Conservation (phyloP, 2,113 vertebrate species). For the Pandion haliaetus region DNA sequence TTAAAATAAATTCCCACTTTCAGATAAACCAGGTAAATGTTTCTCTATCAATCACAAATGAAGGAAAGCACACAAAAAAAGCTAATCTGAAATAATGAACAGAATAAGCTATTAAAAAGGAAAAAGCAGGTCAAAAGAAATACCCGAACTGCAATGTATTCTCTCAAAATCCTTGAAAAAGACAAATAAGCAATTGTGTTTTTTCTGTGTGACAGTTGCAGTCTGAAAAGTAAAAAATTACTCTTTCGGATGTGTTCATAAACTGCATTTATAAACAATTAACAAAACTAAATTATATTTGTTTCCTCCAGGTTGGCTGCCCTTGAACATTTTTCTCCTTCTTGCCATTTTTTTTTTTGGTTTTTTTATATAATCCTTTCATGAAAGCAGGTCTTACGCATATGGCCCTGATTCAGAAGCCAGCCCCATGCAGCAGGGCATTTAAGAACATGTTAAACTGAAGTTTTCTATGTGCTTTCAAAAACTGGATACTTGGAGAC, state of each 20-base stretch:
- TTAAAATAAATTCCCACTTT: neutral
- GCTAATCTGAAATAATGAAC: neutral
- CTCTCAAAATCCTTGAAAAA: neutral
- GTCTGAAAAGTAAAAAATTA: constrained; percentile 8
- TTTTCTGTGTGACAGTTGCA: neutral
- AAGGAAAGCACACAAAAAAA: neutral
- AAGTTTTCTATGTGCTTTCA: neutral
- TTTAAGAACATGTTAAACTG: neutral
- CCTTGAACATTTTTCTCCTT: constrained; percentile 16
- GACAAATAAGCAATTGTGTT: constrained; percentile 20
- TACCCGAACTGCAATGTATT: neutral
- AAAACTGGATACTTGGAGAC: constrained; percentile 6
- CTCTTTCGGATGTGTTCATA: neutral
- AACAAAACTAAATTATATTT: neutral
- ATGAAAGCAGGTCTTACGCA: constrained; percentile 8
- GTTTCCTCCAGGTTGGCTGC: constrained; percentile 34
- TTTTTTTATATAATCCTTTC: neutral
- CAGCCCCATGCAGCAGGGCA: neutral
- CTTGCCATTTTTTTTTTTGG: neutral
- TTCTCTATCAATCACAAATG: neutral
- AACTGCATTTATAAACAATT: constrained; percentile 36
- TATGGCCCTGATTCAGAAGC: neutral
- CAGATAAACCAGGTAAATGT: neutral
- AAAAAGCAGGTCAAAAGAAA: neutral
- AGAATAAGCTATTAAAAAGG: neutral